Evolutionary conservation across 2,888 invertebrate genomes (phyloP), one percentile per base, ranked within the genome.

Genomic region (Stenoptilia bipunctidactyla): DNA sequence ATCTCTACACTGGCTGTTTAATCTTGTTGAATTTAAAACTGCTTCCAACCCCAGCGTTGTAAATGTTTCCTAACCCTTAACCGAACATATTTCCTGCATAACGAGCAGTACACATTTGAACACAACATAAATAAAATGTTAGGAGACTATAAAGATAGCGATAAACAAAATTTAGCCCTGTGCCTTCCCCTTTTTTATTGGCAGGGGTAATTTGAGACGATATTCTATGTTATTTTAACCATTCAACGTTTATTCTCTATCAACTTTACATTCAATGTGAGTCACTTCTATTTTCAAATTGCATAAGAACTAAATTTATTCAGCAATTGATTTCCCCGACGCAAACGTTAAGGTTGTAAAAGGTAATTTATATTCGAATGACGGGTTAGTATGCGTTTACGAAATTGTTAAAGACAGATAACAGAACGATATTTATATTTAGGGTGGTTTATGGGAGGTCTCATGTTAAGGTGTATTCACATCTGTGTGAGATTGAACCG

Each of bases 351-450:
- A 51, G 27, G 46, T 67, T 52, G 70, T 59, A 49, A 57, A 48
- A 55, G 49, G 70, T 77, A 73, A 79, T 80, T 80, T 80, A 79
- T 82, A 76, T 77, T 69, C 75, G 67, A 66, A 66, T 68, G 74
- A 79, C 69, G 76, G 71, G 67, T 77, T 76, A 73, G 73, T 75
- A 69, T 64, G 77, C 76, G 74, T 75, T 77, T 75, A 79, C 75
- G 71, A 77, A 82, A 80, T 82, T 79, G 79, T 82, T 80, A 77
- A 79, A 76, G 79, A 79, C 71, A 77, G 79, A 80, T 80, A 75
- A 79, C 77, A 73, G 74, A 64, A 66, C 67, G 73, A 72, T 80
- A 76, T 79, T 80, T 77, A 75, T 72, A 72, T 68, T 70, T 67
- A 68, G 67, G 68, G 70, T 69, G 67, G 69, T 74, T 73, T 74